These are phyloP conservation scores for Poecilia latipinna DNA, from an alignment of 2,113 vertebrate genomes.

Conservation along the genomic window DNA sequence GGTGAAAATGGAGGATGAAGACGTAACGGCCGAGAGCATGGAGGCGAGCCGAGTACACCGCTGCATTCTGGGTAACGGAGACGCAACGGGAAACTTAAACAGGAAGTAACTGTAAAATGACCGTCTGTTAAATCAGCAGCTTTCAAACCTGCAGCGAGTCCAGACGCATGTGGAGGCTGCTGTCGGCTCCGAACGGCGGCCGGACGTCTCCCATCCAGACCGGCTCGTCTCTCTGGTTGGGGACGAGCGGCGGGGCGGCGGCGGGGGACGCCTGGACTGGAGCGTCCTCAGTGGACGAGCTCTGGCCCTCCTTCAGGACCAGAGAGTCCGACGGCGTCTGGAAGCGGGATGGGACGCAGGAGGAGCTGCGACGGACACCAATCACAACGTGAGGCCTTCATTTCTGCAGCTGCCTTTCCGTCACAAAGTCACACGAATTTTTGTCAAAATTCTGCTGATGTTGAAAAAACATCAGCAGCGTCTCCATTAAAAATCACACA, in stretches of 20 bases:
- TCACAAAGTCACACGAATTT: too few relatives aligned
- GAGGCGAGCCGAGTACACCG: conserved; percentile 83
- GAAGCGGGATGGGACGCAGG: conserved; percentile 90
- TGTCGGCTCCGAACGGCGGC: conserved; percentile 81
- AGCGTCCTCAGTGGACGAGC: conserved; percentile 76
- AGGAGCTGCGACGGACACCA: conserved; percentile 27
- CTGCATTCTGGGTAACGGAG: conserved; percentile 81
- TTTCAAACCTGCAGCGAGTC: conserved; percentile 84
- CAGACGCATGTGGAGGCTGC: conserved; percentile 84
- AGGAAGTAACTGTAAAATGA: background rate
- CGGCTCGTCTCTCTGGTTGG: conserved; percentile 29
- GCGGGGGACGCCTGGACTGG: conserved; percentile 74
- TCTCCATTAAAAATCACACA: too few relatives aligned
- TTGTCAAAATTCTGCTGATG: too few relatives aligned
- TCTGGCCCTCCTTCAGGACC: conserved; percentile 85
- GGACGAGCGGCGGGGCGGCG: conserved; percentile 59
- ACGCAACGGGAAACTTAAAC: background rate
- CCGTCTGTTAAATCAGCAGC: background rate
- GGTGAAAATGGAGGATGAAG: conserved; percentile 93
- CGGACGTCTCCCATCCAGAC: conserved; percentile 61
- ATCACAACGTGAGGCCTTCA: too few relatives aligned
- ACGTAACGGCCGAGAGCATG: conserved; percentile 89
- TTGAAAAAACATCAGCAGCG: too few relatives aligned
- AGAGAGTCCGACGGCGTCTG: conserved; percentile 88
- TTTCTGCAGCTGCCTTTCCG: too few relatives aligned